phyloP scores from a whole-genome alignment of 2,797 vertebrate genomes.

The Aplochiton taeniatus region DNA sequence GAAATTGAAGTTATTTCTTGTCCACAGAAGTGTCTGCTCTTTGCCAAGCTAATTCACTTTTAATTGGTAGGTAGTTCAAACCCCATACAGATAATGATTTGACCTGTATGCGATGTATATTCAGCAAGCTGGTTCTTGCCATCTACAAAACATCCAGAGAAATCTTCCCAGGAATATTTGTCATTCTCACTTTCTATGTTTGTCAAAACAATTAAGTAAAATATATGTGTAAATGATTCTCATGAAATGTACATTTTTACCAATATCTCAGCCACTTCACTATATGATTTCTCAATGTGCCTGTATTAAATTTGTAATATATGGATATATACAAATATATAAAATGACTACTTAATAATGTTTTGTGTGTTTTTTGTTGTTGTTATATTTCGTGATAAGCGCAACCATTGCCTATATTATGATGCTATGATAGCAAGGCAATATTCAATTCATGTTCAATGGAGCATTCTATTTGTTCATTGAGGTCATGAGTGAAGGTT shows the following conservation, averaged over 20 bases:
- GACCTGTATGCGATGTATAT: constrained; percentile 49
- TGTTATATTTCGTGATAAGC: constrained; percentile 18
- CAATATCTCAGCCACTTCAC: constrained; percentile 81
- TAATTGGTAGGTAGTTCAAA: constrained; percentile 22
- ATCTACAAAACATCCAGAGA: constrained; percentile 70
- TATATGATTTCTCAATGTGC: constrained; percentile 78
- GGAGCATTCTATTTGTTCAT: background rate
- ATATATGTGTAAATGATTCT: constrained; percentile 87
- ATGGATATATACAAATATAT: constrained; percentile 86
- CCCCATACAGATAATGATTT: constrained; percentile 21
- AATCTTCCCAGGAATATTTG: constrained; percentile 54
- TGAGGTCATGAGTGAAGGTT: background rate
- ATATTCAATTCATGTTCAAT: too few species aligned
- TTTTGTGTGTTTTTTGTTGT: constrained; percentile 33
- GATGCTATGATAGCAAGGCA: too few species aligned
- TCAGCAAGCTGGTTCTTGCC: constrained; percentile 98
- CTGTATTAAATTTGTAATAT: constrained; percentile 87
- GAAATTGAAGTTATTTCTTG: constrained; percentile 16
- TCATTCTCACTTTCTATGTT: constrained; percentile 73
- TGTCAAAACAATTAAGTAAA: constrained; percentile 63
- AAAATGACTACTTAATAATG: constrained; percentile 65
- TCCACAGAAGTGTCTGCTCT: background rate
- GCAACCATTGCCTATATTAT: too few species aligned
- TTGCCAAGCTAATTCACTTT: background rate
- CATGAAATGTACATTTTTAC: constrained; percentile 88